A percentile compares a stretch with the other conserved stretches of the same genome.
Evolutionary conservation across 2,888 invertebrate genomes (phyloP).

Genomic region (Drosophila anomalata): DNA sequence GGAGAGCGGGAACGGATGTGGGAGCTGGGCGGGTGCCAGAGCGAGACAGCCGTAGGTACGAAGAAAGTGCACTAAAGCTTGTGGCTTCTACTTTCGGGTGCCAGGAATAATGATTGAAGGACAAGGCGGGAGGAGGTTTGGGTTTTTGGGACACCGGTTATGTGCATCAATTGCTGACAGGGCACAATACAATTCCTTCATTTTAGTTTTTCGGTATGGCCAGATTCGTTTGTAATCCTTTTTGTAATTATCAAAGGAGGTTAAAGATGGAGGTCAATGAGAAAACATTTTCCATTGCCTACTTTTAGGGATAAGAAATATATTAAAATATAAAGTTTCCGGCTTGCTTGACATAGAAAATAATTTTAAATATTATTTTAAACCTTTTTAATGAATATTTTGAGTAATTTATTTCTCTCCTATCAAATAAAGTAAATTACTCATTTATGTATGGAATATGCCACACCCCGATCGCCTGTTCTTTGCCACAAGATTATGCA

Average conservation of each 20-base stretch:
- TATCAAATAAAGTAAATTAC: slow-evolving; percentile 56
- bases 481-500: slow-evolving; percentile 65
- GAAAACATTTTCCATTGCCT: not conserved
- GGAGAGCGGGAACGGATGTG: slow-evolving; percentile 21
- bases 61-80: slow-evolving; percentile 71
- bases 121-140: slow-evolving; percentile 2
- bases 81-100: slow-evolving; percentile 56
- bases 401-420: not conserved
- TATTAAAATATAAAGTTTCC: not conserved
- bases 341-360: too few species aligned
- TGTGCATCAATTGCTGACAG: slow-evolving; percentile 42
- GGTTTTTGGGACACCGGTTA: slow-evolving; percentile 8
- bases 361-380: too few species aligned
- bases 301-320: too few species aligned
- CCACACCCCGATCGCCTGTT: slow-evolving; percentile 17
- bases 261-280: not conserved
- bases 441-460: slow-evolving; percentile 61
- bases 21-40: slow-evolving; percentile 9
- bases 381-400: not conserved
- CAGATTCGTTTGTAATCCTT: slow-evolving; percentile 41
- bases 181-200: slow-evolving; percentile 44
- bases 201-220: slow-evolving; percentile 9
- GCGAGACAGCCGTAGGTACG: slow-evolving; percentile 46
- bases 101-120: slow-evolving; percentile 46
- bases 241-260: slow-evolving; percentile 8